phyloP scores from a whole-genome alignment of 2,113 vertebrate species.

The Psittacus erithacus region DNA sequence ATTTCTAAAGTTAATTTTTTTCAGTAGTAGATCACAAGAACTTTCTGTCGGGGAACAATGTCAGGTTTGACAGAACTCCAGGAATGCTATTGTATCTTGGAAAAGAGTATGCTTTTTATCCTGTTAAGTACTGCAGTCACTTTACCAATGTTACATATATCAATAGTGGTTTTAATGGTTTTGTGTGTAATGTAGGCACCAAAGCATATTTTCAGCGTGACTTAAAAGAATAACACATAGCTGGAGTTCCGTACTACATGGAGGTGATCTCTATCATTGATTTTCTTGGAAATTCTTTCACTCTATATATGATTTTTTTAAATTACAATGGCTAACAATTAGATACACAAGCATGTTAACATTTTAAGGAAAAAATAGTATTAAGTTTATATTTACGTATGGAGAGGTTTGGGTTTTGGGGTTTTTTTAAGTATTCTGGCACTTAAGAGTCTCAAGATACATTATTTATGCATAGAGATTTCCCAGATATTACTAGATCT shows the following conservation, averaged over 20 bases:
- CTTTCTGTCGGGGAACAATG: neutral
- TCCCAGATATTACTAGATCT: rapidly evolving
- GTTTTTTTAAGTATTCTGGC: neutral
- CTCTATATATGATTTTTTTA: neutral
- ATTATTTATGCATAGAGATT: neutral
- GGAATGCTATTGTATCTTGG: neutral
- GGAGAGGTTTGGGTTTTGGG: neutral
- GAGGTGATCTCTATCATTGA: neutral
- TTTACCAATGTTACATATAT: neutral
- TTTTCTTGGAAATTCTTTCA: neutral
- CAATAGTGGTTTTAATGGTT: rapidly evolving
- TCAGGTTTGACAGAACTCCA: neutral
- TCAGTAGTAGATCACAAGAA: neutral
- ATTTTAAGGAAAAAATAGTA: neutral
- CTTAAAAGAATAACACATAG: neutral
- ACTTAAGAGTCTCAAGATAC: neutral
- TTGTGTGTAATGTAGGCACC: neutral
- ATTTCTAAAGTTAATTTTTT: neutral
- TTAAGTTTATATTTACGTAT: neutral
- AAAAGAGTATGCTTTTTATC: neutral
- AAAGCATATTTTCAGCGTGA: neutral
- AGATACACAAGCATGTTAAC: neutral
- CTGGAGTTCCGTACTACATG: neutral
- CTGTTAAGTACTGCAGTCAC: neutral
- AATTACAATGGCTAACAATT: neutral